These are phyloP conservation scores for Chelonoidis abingdonii DNA, from an alignment of 2,113 vertebrate genomes.

Conservation along the genomic window DNA sequence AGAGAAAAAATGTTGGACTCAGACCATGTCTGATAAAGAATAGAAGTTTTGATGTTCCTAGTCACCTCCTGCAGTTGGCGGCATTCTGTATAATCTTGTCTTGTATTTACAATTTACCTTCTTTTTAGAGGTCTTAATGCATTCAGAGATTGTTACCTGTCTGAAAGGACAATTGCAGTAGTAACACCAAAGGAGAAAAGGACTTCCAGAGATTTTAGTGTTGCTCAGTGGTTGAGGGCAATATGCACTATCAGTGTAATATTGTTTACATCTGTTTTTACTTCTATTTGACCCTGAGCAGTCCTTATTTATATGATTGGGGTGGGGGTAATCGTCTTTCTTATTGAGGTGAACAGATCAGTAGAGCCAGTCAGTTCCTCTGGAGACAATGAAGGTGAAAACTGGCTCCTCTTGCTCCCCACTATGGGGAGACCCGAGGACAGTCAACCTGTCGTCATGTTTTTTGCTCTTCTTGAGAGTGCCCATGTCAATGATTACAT, in stretches of 20 bases:
- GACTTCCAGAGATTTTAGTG: background rate
- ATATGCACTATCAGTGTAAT: background rate
- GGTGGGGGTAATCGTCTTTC: background rate
- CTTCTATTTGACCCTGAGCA: background rate
- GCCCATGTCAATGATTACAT: background rate
- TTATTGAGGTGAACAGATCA: background rate
- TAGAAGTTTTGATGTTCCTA: background rate
- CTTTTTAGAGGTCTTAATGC: background rate
- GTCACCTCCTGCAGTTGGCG: background rate
- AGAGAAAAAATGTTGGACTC: background rate
- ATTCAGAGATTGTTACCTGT: background rate
- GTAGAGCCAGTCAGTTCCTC: background rate
- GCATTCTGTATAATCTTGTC: background rate
- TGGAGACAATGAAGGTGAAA: background rate
- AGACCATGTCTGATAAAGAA: background rate
- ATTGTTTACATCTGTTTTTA: slow-evolving; percentile 9
- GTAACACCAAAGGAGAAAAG: background rate
- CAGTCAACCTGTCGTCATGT: background rate
- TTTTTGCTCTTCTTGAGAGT: background rate
- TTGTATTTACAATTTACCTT: background rate
- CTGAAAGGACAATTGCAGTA: background rate
- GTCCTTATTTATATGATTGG: background rate
- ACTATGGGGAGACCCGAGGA: background rate
- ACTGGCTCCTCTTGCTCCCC: background rate
- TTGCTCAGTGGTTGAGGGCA: background rate